Percentiles rank a stretch among this genome's conserved stretches.
phyloP scores from a whole-genome alignment of 2,797 vertebrate species.

The Vultur gryphus region DNA sequence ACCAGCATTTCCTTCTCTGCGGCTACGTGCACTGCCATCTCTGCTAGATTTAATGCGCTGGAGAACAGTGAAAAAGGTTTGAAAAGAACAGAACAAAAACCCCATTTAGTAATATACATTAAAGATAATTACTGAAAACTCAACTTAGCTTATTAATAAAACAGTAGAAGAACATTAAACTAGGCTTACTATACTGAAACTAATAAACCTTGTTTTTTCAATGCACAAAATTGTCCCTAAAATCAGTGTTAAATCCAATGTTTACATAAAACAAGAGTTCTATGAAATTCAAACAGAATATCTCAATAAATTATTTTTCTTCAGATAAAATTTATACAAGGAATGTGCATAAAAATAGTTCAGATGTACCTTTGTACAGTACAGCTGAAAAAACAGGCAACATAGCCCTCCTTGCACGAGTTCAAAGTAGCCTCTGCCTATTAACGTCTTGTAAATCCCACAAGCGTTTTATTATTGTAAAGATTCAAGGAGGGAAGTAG shows the following conservation, averaged over 20 bases:
- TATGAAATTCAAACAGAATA: neutral
- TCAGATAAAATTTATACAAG: slow-evolving; percentile 38
- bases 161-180: neutral
- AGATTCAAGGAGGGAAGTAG: neutral
- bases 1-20: slow-evolving; percentile 81
- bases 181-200: neutral
- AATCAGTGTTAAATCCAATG: neutral
- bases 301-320: neutral
- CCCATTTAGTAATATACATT: neutral
- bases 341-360: slow-evolving; percentile 25
- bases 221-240: neutral
- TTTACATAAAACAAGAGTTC: neutral
- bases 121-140: neutral
- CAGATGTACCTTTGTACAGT: neutral
- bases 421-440: slow-evolving; percentile 19
- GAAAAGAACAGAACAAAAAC: neutral
- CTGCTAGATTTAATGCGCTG: slow-evolving; percentile 87
- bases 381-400: slow-evolving; percentile 45
- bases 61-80: neutral
- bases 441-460: slow-evolving; percentile 43
- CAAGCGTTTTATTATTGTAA: slow-evolving; percentile 46
- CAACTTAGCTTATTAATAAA: neutral
- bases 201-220: neutral
- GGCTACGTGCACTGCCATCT: slow-evolving; percentile 83
- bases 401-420: neutral